Conservation (phyloP, 2,113 vertebrate genomes). For the Benitochromis conjunctus region DNA sequence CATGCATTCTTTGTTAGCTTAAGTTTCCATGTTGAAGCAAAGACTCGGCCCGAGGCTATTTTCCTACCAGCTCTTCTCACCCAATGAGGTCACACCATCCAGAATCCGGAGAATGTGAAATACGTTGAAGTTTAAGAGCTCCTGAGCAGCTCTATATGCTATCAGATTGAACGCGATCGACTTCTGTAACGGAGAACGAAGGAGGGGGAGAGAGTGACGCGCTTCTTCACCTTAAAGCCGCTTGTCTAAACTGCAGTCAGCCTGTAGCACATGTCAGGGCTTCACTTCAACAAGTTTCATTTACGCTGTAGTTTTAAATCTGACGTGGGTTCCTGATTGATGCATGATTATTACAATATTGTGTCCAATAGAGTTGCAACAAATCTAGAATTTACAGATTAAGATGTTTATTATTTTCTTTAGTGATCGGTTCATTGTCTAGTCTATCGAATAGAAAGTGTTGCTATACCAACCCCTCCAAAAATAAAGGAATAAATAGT, state of each 20-base stretch:
- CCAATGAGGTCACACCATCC: constrained; percentile 70
- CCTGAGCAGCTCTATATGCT: constrained; percentile 47
- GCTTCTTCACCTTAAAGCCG: constrained; percentile 16
- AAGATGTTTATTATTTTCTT: neutral
- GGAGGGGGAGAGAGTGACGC: neutral
- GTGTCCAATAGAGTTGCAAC: neutral
- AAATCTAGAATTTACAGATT: too few species aligned
- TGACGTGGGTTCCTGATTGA: neutral
- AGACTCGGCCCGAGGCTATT: constrained; percentile 59
- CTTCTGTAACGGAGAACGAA: constrained; percentile 18
- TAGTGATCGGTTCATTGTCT: neutral
- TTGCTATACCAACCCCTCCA: neutral
- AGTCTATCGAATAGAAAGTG: neutral
- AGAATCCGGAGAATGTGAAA: constrained; percentile 66
- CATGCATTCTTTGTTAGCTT: constrained; percentile 65
- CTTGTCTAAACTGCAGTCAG: constrained; percentile 1
- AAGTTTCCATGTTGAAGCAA: constrained; percentile 70
- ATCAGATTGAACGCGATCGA: constrained; percentile 58
- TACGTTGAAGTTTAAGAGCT: constrained; percentile 64
- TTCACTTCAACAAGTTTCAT: constrained; percentile 7
- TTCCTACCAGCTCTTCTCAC: constrained; percentile 56
- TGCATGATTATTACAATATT: neutral
- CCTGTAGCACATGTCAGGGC: constrained; percentile 6
- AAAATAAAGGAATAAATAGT: neutral
- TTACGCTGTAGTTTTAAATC: neutral